Conservation (phyloP, 2,888 invertebrate species). For the Agriopis aurantiaria region DNA sequence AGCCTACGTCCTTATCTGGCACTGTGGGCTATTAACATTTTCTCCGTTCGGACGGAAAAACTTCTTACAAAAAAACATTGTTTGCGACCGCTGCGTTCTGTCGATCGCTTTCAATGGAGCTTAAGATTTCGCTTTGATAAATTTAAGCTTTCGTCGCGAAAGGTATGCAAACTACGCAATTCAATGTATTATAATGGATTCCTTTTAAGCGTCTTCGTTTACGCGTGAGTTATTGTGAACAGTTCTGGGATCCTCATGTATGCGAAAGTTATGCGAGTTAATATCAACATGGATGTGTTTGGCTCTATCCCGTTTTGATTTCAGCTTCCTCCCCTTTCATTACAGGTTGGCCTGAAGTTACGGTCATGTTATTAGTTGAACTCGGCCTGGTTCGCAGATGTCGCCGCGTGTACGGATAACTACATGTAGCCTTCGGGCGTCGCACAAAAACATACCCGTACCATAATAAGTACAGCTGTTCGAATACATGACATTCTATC, state of each 20-base stretch:
- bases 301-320: slow-evolving; percentile 43
- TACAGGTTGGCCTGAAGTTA: slow-evolving; percentile 64
- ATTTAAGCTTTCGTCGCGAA: slow-evolving; percentile 35
- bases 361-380: slow-evolving; percentile 71
- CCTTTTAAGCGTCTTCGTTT: slow-evolving; percentile 35
- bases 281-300: slow-evolving; percentile 45
- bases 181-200: slow-evolving; percentile 36
- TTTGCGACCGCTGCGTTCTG: slow-evolving; percentile 57
- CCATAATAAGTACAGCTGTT: slow-evolving; percentile 61
- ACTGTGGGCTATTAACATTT: slow-evolving; percentile 75
- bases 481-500: slow-evolving; percentile 43
- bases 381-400: slow-evolving; percentile 69
- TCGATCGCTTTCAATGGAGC: slow-evolving; percentile 51
- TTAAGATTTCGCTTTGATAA: slow-evolving; percentile 45
- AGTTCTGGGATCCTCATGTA: slow-evolving; percentile 27
- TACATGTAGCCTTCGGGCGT: slow-evolving; percentile 63
- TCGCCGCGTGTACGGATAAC: slow-evolving; percentile 62
- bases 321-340: slow-evolving; percentile 56
- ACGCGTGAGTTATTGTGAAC: slow-evolving; percentile 34
- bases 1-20: slow-evolving; percentile 75
- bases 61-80: slow-evolving; percentile 63
- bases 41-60: slow-evolving; percentile 58
- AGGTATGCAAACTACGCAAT: slow-evolving; percentile 46
- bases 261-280: slow-evolving; percentile 40
- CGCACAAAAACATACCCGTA: slow-evolving; percentile 62